Evolutionary conservation across 2,113 vertebrate species (phyloP).

Genomic region (Balaeniceps rex): DNA sequence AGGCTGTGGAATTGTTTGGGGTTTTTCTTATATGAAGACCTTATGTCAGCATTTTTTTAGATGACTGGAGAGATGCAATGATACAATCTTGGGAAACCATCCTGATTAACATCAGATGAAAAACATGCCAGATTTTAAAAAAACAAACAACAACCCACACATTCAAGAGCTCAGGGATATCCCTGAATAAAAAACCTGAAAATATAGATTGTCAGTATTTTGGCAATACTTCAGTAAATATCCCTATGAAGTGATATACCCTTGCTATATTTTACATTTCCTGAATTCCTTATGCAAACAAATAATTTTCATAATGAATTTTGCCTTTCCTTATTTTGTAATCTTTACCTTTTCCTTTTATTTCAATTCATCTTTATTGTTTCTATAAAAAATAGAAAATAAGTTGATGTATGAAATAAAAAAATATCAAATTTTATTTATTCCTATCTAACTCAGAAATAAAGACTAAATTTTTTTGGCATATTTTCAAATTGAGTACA

Average conservation of each 20-base stretch:
- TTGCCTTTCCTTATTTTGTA: neutral
- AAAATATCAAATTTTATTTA: neutral
- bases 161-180: neutral
- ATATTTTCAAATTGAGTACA: neutral
- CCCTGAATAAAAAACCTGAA: neutral
- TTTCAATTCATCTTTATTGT: neutral
- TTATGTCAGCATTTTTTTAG: neutral
- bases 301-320: neutral
- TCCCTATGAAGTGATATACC: neutral
- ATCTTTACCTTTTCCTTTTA: neutral
- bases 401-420: neutral
- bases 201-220: neutral
- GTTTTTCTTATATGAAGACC: neutral
- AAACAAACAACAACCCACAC: neutral
- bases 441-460: neutral
- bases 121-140: neutral
- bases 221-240: neutral
- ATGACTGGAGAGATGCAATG: neutral
- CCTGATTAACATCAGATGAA: neutral
- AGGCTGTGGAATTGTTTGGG: neutral
- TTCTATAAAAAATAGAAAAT: neutral
- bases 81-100: neutral
- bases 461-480: neutral
- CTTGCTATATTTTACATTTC: neutral
- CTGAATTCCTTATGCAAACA: neutral